A percentile compares a stretch with the other conserved stretches of the same genome.
Conservation (phyloP, 2,113 vertebrate species). For the Macquaria ambigua region DNA sequence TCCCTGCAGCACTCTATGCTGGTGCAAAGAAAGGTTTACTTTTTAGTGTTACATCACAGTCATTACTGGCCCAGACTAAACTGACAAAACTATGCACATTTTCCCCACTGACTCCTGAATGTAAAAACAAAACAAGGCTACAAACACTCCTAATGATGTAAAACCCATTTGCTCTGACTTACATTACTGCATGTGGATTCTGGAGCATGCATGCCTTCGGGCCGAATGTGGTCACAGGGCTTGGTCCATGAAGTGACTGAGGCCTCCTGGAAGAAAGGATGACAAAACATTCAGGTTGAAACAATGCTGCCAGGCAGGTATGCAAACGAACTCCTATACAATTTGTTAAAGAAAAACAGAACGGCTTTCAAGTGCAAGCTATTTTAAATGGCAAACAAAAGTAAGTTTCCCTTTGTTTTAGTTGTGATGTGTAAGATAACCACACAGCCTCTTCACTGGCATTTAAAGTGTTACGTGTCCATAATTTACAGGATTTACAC, state of each 20-base stretch:
- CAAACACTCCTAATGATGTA: neutral
- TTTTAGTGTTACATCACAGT: too few relatives aligned
- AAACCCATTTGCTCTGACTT: constrained; percentile 75
- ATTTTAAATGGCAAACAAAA: neutral
- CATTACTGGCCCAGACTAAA: neutral
- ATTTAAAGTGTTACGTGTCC: neutral
- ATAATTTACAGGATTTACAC: neutral
- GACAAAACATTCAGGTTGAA: neutral
- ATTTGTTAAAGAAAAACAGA: neutral
- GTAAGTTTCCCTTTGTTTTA: neutral
- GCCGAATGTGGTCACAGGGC: constrained; percentile 97
- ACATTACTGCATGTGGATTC: constrained; percentile 96
- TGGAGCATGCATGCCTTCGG: constrained; percentile 98
- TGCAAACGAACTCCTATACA: neutral
- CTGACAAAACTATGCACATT: neutral
- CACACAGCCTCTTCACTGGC: neutral
- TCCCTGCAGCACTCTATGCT: too few relatives aligned
- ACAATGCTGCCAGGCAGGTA: neutral
- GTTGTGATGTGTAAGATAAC: neutral
- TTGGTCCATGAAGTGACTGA: constrained; percentile 95
- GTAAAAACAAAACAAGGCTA: neutral
- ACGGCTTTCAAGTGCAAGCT: neutral
- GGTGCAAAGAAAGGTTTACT: too few relatives aligned
- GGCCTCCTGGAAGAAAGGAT: constrained; percentile 86
- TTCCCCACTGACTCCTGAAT: neutral